Base-by-base conservation (phyloP, 2,113 vertebrate species). In the Procavia capensis region DNA sequence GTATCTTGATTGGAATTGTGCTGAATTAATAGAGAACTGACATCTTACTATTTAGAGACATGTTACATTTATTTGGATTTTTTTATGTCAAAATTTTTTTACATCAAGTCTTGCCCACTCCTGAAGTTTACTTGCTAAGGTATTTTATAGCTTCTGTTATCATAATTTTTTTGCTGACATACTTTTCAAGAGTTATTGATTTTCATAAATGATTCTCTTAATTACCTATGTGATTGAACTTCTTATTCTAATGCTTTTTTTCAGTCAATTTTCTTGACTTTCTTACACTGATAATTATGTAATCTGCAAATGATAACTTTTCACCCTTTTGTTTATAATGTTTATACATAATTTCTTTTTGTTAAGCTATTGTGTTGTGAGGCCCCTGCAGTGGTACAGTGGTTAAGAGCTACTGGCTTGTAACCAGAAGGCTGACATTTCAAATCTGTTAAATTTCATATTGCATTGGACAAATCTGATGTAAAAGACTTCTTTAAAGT, bases 101-200 rank as follows among this genome's bases (percentile, higher is more conserved):
- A 68, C 59, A 25, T 85, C n/a, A 93, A 86, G 41, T 83, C 70
- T 90, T 93, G 39, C 64, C 72, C 22, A 64, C 93, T 70, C 57
- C 25, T 41, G 22, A 79, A 75, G 57, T 93, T 94, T 84, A 88
- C 66, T 84, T 54, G 84, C 84, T 84, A 93, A 93, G 70, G 27
- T 93, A 79, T 85, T 85, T 94, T 82, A 80, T 57, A 88, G 81
- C 63, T 84, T 96, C 90, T 92, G 45, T 27, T 50, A 79, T 95
- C 19, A 75, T 64, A 25, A 86, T 31, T 70, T 43, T 80, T 75
- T 66, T 70, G 41, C 36, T 90, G 4, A 31, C 88, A 10, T 64
- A 43, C 39, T 85, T 94, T 94, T 94, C 76, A 88, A 93, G 72
- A 94, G 39, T 13, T 79, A n/a, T 85, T 96, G 41, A 24, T 72